Conservation (phyloP, 2,797 vertebrate genomes). For the Anableps anableps region DNA sequence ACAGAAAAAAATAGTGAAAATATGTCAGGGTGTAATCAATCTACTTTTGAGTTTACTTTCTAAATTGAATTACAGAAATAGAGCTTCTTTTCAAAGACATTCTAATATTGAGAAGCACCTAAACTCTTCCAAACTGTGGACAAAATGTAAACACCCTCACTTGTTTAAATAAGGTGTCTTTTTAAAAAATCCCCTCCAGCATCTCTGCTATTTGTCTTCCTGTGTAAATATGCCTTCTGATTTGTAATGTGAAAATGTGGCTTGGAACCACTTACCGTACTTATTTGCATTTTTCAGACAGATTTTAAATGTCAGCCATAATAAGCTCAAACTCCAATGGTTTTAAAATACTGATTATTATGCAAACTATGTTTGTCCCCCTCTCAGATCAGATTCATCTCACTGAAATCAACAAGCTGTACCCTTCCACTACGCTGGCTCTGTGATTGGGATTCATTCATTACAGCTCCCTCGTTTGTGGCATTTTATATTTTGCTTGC, state of each 20-base stretch:
- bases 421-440: constrained; percentile 24
- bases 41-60: background rate
- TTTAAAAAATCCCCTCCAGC: constrained; percentile 15
- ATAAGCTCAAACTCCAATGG: constrained; percentile 60
- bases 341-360: constrained; percentile 69
- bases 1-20: too few relatives aligned
- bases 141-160: background rate
- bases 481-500: constrained; percentile 37
- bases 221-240: constrained; percentile 39
- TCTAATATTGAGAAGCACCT: background rate
- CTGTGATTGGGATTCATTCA: constrained; percentile 48
- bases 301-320: constrained; percentile 77
- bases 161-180: background rate
- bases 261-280: constrained; percentile 56
- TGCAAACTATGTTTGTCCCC: constrained; percentile 66
- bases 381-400: constrained; percentile 48
- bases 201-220: constrained; percentile 32
- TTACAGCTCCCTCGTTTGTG: constrained; percentile 42
- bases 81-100: background rate
- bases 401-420: constrained; percentile 38
- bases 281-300: constrained; percentile 71
- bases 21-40: background rate
- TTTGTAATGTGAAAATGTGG: constrained; percentile 50
- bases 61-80: background rate
- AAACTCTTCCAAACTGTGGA: background rate